Base-by-base conservation (phyloP, 1,140 invertebrate genomes). In the Anagrus nilaparvatae region DNA sequence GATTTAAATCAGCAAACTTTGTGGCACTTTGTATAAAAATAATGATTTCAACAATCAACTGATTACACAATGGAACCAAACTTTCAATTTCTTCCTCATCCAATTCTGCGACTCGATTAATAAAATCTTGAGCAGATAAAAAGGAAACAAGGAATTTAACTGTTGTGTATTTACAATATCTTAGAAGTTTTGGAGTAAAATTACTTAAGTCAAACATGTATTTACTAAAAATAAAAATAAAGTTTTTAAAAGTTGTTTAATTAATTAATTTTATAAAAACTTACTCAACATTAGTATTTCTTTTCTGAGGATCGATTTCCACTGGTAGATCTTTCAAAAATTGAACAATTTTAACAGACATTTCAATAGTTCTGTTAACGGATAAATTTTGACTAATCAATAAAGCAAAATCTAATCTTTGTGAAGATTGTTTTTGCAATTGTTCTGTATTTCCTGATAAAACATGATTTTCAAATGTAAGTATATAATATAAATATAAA, bases 81-180 rank as follows among this genome's bases (percentile, higher is more conserved):
- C 58, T 46, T 9, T 60, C 13, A 2, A 57, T 49, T 43, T 73
- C 64, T 2, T 70, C 50, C 5, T 70, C 54, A 29, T 54, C 54
- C 6, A 76, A 55, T 27, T 61, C 55, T 14, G 72, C 71, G 27
- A 75, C 69, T 65, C 79, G 71, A 31, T 72, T 73, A n/a, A 87
- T 72, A 56, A 89, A 85, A 25, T 76, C 65, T 1, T 71, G 54
- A 3, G 74, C 76, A 6, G 79, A 76, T 13, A 89, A 64, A 2
- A 87, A 63, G 16, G 68, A 70, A 5, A 76, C 75, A 4, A 89
- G 65, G 50, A 85, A 84, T 20, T 77, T 78, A 2, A 88, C 60
- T 13, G 81, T 69, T 1, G 78, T 73, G 52, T 87, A 88, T 66
- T 84, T 90, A 52, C 84, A 91, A 55, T 89, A 81, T 10, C 84